These are phyloP conservation scores for Epinotia ramella DNA, from an alignment of 2,888 invertebrate species.

Conservation along the genomic window DNA sequence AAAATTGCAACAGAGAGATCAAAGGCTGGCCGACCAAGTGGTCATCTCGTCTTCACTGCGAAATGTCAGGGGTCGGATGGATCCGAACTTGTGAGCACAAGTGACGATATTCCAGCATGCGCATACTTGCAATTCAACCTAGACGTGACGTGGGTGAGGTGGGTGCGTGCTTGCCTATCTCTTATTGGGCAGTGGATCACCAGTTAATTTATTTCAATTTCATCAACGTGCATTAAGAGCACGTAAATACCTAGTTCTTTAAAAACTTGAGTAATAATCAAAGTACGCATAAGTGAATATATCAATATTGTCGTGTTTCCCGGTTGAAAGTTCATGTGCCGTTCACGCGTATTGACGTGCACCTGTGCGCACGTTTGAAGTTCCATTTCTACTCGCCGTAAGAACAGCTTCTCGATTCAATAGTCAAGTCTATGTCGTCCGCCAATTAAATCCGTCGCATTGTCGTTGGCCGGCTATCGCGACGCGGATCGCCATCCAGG, in stretches of 20 bases:
- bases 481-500: slow-evolving; percentile 47
- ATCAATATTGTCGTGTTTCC: background rate
- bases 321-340: background rate
- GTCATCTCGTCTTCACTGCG: slow-evolving; percentile 63
- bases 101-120: slow-evolving; percentile 67
- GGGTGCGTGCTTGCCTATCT: slow-evolving; percentile 40
- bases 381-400: slow-evolving; percentile 54
- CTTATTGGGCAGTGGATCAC: slow-evolving; percentile 46
- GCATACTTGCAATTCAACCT: slow-evolving; percentile 49
- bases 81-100: slow-evolving; percentile 42
- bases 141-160: slow-evolving; percentile 49
- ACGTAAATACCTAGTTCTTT: background rate
- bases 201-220: slow-evolving; percentile 16
- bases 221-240: background rate
- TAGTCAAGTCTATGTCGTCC: slow-evolving; percentile 58
- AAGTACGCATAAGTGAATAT: no score
- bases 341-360: slow-evolving; percentile 51
- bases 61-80: slow-evolving; percentile 75
- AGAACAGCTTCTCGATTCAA: slow-evolving; percentile 52
- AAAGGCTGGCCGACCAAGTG: slow-evolving; percentile 72
- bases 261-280: no score
- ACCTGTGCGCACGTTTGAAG: slow-evolving; percentile 49
- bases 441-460: slow-evolving; percentile 71
- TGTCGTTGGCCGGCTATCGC: slow-evolving; percentile 59
- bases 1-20: slow-evolving; percentile 77